Evolutionary conservation across 2,888 invertebrate genomes (phyloP), one percentile per base, ranked within the genome.

Genomic region (Seladonia tumulorum): DNA sequence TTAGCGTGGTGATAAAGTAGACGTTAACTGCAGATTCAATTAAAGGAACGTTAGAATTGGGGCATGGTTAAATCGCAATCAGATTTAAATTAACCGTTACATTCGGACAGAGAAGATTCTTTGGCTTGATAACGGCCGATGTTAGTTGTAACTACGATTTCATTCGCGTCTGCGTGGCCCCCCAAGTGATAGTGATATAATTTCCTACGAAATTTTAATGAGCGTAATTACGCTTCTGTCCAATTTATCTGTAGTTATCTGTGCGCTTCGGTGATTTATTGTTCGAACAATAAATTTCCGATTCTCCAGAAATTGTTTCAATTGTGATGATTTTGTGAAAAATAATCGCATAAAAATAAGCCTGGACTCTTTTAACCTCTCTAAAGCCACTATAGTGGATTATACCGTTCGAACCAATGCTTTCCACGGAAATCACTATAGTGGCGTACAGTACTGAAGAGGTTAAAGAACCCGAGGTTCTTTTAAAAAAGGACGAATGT

Each of bases 1-100:
- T 84, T 84, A 79, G 72, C 60, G 29, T 57, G 7, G 85, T 68
- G 79, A 84, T 79, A 79, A 79, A 84, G 79, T 73, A 29, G 76
- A 72, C 73, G 76, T 80, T 85, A 85, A 84, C 76, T 85, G 68
- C 74, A 73, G 73, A 85, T 85, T 85, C 85, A 85, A 85, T 85
- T 84, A 80, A 85, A 77, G 84, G 85, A 85, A 85, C 85, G 79
- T 85, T 80, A 85, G 79, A 85, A 84, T 80, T 79, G 75, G 25
- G 68, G 60, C 49, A 73, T 79, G 85, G 79, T 83, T 79, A 85
- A 85, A 85, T 83, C 71, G 78, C 78, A 66, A 85, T 84, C 79
- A 83, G 79, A 79, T 76, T 79, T 84, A 75, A 83, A 84, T 84
- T 84, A 84, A 83, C 57, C 84, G 70, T 83, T 83, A 63, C 70